Percentiles rank a stretch among this genome's conserved stretches.
These are phyloP conservation scores for Lemur catta DNA, from an alignment of 2,797 vertebrate species.

Conservation along the genomic window DNA sequence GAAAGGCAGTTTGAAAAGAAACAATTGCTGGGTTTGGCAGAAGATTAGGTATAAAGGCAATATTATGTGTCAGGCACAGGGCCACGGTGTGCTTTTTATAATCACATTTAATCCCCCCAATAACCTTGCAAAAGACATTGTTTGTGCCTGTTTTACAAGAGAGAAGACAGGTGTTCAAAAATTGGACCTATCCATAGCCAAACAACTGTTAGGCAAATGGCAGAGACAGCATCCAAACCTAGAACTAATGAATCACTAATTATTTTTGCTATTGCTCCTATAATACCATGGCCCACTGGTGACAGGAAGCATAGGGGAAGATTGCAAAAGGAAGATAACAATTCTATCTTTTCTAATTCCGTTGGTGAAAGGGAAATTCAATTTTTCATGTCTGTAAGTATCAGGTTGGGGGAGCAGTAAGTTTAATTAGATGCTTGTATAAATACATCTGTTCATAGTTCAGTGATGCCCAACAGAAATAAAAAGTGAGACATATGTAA, in stretches of 20 bases:
- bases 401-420: not conserved
- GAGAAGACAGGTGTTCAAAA: not conserved
- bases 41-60: conserved; percentile 32
- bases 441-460: not conserved
- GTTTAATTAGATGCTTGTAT: not conserved
- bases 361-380: not conserved
- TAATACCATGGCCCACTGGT: not conserved
- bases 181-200: not conserved
- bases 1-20: conserved; percentile 36
- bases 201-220: not conserved
- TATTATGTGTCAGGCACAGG: not conserved
- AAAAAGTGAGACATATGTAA: not conserved
- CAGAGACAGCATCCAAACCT: not conserved
- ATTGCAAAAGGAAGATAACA: not conserved
- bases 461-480: not conserved
- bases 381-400: not conserved
- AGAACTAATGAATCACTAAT: not conserved
- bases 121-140: not conserved
- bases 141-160: conserved; percentile 7
- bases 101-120: conserved; percentile 44
- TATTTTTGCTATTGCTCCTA: not conserved
- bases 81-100: not conserved
- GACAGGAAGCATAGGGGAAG: not conserved
- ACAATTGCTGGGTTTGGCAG: conserved; percentile 33
- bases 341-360: not conserved